Conservation (phyloP, 2,113 vertebrate species). For the Oncorhynchus clarkii region DNA sequence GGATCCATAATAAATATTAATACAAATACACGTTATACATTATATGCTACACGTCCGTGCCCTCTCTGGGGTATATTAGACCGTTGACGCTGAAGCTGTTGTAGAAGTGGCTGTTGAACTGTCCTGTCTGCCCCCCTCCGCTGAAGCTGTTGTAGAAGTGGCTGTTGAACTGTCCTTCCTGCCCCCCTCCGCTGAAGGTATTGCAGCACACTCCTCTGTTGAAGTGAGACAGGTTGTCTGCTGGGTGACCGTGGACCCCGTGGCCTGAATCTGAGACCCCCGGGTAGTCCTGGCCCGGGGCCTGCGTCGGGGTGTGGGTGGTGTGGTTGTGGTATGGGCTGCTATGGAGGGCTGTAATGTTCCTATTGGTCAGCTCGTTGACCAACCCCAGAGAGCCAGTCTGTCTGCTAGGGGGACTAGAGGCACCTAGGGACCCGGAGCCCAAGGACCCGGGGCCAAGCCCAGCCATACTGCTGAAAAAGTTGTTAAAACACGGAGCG, state of each 20-base stretch:
- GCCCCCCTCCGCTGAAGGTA: constrained; percentile 84
- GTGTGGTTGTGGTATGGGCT: constrained; percentile 63
- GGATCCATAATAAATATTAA: no score
- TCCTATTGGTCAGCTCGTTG: constrained; percentile 75
- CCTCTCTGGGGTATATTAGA: constrained; percentile 90
- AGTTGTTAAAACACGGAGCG: constrained; percentile 85
- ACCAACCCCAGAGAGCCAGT: constrained; percentile 72
- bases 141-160: constrained; percentile 91
- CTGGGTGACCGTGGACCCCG: constrained; percentile 37
- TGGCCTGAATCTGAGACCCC: neutral
- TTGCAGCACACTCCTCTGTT: constrained; percentile 85
- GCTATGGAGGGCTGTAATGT: constrained; percentile 71
- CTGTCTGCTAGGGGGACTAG: constrained; percentile 57
- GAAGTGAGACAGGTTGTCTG: constrained; percentile 71
- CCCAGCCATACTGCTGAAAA: constrained; percentile 88
- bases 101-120: constrained; percentile 87
- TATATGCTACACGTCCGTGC: constrained; percentile 82
- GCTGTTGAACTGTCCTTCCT: constrained; percentile 84
- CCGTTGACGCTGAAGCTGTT: constrained; percentile 95
- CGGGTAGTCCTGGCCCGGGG: constrained; percentile 43
- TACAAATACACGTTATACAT: no score
- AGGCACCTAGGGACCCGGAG: constrained; percentile 53
- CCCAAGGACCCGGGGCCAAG: constrained; percentile 61
- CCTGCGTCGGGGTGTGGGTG: constrained; percentile 39
- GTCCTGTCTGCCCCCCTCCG: constrained; percentile 78